Evolutionary conservation across 2,113 vertebrate genomes (phyloP).

Genomic region (Apodemus sylvaticus): DNA sequence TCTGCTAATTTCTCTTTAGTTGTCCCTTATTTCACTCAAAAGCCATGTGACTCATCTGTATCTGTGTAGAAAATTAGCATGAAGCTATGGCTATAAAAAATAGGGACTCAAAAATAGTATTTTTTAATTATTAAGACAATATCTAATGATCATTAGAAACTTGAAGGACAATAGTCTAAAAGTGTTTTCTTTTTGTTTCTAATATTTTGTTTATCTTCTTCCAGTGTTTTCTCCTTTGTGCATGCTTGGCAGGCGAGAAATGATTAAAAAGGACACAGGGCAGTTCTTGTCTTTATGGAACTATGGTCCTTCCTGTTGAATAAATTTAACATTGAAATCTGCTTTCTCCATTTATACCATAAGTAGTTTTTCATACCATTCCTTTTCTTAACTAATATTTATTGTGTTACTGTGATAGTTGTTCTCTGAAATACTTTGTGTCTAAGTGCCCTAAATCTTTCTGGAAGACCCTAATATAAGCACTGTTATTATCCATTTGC

Average conservation of each 20-base stretch:
- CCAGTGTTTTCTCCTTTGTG: not conserved
- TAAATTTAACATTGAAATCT: constrained; percentile 1
- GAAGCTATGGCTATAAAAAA: not conserved
- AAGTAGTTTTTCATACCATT: not conserved
- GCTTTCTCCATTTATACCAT: constrained; percentile 4
- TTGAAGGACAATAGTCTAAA: constrained; percentile 9
- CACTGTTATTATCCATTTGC: not conserved
- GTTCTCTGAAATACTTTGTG: not conserved
- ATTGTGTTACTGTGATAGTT: not conserved
- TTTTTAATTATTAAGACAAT: constrained; percentile 28
- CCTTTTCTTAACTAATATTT: not conserved
- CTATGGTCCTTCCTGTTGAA: not conserved
- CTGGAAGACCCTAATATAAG: not conserved
- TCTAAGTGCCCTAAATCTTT: not conserved
- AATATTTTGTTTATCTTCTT: constrained; percentile 4
- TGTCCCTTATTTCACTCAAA: constrained; percentile 8
- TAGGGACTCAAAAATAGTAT: not conserved
- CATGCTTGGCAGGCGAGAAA: not conserved
- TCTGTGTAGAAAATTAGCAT: not conserved
- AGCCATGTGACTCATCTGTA: not conserved
- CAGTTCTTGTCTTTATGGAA: not conserved
- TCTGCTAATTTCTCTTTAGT: not conserved
- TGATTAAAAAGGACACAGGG: not conserved
- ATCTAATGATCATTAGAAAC: not conserved
- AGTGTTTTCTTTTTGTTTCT: not conserved